Base-by-base conservation (phyloP, 2,888 invertebrate species). In the Drosophila barbarae region DNA sequence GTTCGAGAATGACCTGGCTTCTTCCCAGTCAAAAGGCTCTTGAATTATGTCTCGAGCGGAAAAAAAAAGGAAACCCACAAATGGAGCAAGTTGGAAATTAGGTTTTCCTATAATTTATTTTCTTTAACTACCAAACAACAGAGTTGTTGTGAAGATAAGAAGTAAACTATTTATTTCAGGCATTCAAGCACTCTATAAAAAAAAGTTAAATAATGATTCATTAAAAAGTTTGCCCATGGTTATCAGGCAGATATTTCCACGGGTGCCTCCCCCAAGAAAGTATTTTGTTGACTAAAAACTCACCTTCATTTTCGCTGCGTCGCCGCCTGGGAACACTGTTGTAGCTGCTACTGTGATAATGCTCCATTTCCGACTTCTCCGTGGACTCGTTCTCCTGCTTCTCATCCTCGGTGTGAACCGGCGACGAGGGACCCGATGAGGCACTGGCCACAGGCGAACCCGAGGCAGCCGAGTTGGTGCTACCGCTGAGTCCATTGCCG, bases 371-470 rank as follows among this genome's bases (percentile, higher is more conserved):
- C 15, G 88, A 90, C 84, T 92, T 92, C 86, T 92, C 92, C 58
- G 91, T 91, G 60, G 90, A 89, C 83, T 92, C 92, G 52, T 91
- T 90, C 75, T 92, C 92, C 80, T 92, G 91, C 75, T 92, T 92
- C 66, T 90, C 90, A 61, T 90, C 90, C 74, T 90, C 90, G 1
- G 90, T 90, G 56, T 89, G 88, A 18, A 89, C 89, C 3, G 90
- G 89, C 34, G 90, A 90, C 2, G 91, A 89, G 2, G 88, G 89
- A 10, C 88, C 89, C 5, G 90, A 90, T 15, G 90, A 90, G 47
- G 87, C 87, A 69, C 89, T 89, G 46, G 88, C 87, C 64, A 86
- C 86, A 0, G 89, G 87, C 18, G 89, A 88, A 0, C 85, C 82
- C 3, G 88, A 89, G 0, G 85, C 77, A 9, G 82, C 85, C 12